Percentiles rank a stretch among this genome's conserved stretches.
Conservation (phyloP, 2,113 vertebrate species). For the Heterotilapia buettikoferi region DNA sequence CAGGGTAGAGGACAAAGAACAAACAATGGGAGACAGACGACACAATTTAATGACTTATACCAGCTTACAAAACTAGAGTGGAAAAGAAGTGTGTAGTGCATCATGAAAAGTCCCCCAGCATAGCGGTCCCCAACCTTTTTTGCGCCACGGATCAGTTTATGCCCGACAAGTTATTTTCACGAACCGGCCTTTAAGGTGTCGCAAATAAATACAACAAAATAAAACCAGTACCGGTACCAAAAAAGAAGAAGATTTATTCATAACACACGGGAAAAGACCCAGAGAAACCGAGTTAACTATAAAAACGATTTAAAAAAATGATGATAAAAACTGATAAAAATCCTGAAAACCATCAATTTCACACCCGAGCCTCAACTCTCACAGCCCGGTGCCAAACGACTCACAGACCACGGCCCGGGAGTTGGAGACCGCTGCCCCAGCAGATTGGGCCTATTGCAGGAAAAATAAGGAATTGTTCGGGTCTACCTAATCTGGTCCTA, state of each 20-base stretch:
- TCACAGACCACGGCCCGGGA: background rate
- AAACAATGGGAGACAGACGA: background rate
- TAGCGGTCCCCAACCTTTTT: background rate
- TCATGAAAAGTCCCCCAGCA: background rate
- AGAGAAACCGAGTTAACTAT: fast-evolving
- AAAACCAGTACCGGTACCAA: background rate
- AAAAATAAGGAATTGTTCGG: background rate
- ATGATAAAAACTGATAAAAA: background rate
- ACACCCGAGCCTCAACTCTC: background rate
- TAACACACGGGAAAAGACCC: background rate
- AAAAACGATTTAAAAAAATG: fast-evolving
- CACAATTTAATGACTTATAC: background rate
- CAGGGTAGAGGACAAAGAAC: background rate
- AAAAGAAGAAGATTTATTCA: background rate
- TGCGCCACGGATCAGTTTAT: background rate
- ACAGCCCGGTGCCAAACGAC: background rate
- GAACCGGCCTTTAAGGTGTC: fast-evolving
- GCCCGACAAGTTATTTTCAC: background rate
- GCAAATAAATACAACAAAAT: background rate
- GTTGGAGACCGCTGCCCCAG: background rate
- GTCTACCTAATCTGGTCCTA: background rate
- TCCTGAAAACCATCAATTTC: background rate
- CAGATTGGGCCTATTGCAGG: background rate
- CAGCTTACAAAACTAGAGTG: background rate
- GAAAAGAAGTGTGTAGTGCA: background rate